phyloP scores from a whole-genome alignment of 1,140 invertebrate genomes.

The Diabrotica virgifera region DNA sequence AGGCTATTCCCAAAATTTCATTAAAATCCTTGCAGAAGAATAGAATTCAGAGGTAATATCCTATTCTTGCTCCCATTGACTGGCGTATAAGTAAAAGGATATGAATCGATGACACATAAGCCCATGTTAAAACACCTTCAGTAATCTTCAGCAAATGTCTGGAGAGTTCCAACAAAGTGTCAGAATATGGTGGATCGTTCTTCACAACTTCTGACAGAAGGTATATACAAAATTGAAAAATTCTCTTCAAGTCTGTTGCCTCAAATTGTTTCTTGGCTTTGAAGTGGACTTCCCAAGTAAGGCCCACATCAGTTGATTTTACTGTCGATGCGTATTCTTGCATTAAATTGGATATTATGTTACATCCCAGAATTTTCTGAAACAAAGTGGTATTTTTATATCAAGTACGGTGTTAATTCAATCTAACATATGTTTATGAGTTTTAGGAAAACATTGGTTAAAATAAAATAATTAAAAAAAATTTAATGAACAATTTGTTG shows the following conservation, averaged over 20 bases:
- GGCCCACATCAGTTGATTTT: conserved; percentile 78
- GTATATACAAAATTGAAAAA: conserved; percentile 58
- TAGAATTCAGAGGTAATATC: too few relatives aligned
- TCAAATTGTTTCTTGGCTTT: conserved; percentile 84
- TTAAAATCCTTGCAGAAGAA: too few relatives aligned
- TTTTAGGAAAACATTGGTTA: background rate
- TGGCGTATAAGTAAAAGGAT: conserved; percentile 57
- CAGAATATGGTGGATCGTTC: conserved; percentile 40
- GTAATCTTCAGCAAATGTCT: conserved; percentile 42
- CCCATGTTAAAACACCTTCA: conserved; percentile 44
- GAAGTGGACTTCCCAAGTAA: conserved; percentile 84
- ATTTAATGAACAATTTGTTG: too few relatives aligned
- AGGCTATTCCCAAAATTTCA: too few relatives aligned
- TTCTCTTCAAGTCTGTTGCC: conserved; percentile 70
- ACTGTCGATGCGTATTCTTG: conserved; percentile 85
- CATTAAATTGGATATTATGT: conserved; percentile 75
- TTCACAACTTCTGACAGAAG: conserved; percentile 44
- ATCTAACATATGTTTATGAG: too few relatives aligned
- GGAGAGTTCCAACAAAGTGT: conserved; percentile 35
- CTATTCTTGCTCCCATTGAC: too few relatives aligned
- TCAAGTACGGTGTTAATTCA: too few relatives aligned
- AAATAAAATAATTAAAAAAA: background rate
- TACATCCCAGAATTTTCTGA: conserved; percentile 73
- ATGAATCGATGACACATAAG: conserved; percentile 49
- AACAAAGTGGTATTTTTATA: conserved; percentile 20